Evolutionary conservation across 2,113 vertebrate species (phyloP).

Genomic region (Dryoscopus gambensis): DNA sequence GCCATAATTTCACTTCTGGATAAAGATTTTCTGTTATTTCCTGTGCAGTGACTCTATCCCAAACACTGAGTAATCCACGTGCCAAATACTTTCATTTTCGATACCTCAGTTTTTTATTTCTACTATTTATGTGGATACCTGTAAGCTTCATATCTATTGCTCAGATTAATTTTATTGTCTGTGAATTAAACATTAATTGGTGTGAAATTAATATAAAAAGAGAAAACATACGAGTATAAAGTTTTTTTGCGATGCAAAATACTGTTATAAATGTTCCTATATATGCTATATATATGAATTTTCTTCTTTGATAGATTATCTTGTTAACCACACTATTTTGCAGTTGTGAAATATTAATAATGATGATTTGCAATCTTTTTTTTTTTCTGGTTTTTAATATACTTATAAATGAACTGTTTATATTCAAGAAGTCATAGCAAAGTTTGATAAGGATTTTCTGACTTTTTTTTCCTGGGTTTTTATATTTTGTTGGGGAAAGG

Average conservation of each 20-base stretch:
- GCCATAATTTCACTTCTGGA: background rate
- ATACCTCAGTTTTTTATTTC: background rate
- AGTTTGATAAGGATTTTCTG: background rate
- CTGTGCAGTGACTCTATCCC: background rate
- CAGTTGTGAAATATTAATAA: background rate
- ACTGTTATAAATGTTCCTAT: background rate
- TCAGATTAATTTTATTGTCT: background rate
- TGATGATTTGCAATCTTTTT: background rate
- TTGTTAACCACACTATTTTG: background rate
- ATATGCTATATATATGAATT: background rate
- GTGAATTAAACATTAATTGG: background rate
- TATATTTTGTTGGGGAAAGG: background rate
- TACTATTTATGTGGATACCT: background rate
- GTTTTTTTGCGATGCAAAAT: background rate
- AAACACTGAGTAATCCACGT: background rate
- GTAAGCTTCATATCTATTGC: background rate
- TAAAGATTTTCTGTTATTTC: background rate
- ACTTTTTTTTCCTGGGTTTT: background rate
- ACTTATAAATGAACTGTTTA: background rate
- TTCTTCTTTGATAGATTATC: background rate
- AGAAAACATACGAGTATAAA: fast-evolving
- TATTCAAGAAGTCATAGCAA: background rate
- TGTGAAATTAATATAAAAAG: background rate
- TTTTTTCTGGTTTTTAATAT: background rate
- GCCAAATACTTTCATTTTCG: background rate